These are phyloP conservation scores for Ptyas mucosa DNA, from an alignment of 2,113 vertebrate species.

Conservation along the genomic window DNA sequence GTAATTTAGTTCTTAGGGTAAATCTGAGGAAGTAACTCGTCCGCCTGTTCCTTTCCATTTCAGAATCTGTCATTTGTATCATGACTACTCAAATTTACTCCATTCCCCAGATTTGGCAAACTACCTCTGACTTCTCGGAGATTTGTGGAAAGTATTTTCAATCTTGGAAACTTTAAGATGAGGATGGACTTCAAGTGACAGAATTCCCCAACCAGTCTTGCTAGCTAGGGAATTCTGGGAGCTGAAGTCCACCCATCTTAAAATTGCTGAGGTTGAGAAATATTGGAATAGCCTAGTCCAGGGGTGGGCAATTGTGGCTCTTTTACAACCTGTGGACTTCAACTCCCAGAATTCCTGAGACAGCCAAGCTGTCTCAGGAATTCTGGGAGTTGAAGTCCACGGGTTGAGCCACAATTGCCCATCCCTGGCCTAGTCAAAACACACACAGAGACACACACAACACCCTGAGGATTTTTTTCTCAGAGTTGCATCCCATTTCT, in stretches of 20 bases:
- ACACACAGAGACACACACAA: neutral
- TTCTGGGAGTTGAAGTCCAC: too few relatives aligned
- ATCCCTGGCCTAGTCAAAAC: too few relatives aligned
- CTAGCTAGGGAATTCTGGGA: neutral
- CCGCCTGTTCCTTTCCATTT: constrained; percentile 5
- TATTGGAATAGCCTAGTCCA: neutral
- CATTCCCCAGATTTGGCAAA: neutral
- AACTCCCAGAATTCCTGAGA: too few relatives aligned
- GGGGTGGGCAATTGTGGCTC: too few relatives aligned
- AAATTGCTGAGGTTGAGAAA: neutral
- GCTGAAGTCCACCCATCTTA: neutral
- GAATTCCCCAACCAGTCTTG: neutral
- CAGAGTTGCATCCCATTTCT: neutral
- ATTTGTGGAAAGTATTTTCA: neutral
- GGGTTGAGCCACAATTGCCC: too few relatives aligned
- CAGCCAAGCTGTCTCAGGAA: too few relatives aligned
- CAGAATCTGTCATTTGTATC: neutral
- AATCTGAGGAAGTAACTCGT: neutral
- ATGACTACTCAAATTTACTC: neutral
- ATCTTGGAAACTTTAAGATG: neutral
- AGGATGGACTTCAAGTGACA: neutral
- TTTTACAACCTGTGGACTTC: too few relatives aligned
- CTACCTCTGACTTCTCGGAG: neutral
- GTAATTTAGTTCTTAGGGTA: fast-evolving
- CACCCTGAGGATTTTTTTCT: neutral